Base-by-base conservation (phyloP, 2,797 vertebrate genomes). In the Sebastiscus albofasciatus region DNA sequence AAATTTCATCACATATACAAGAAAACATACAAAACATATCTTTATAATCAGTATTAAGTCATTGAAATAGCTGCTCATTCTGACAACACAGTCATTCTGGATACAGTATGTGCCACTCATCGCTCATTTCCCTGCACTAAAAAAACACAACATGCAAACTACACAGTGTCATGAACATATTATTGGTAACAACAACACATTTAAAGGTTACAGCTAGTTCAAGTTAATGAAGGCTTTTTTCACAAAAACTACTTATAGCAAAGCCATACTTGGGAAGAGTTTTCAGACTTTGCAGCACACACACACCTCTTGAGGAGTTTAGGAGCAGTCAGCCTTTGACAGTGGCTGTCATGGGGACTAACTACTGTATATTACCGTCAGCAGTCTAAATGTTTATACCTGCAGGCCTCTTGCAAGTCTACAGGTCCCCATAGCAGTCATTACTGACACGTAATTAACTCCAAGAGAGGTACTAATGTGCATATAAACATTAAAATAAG, bases 1-100 rank as follows among this genome's bases (percentile, higher is more conserved):
- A 67, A 16, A 74, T 70, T 36, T 59, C 20, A 70, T 71, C 77
- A 59, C 14, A 82, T 39, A 52, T 5, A 72, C 26, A 29, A 79
- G 71, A 74, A 77, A 20, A 73, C 61, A 60, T 46, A 67, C 22
- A 88, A 78, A 88, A 67, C 75, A 74, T 31, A 74, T 67, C 56
- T 77, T 83, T 49, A 85, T 42, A 56, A 67, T 79, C 49, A 75
- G 66, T 74, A 74, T 82, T 83, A 81, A 80, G 36, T 84, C 68
- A 31, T 60, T 81, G 34, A 85, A 67, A 79, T 75, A 90, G 90
- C 88, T 89, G 85, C 89, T 87, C 77, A 60, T 62, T 79, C 77
- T 71, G 33, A 83, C 29, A 46, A 71, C 75, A 85, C 69, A 85
- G 59, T 64, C 72, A 79, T 36, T 56, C 31, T 46, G 9, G 2